These are phyloP conservation scores for chimpanzee (Pan troglodytes) DNA, from an alignment of 2,113 vertebrate genomes.

Conservation along the genomic window NHGRI_mPanTro3-v2.1_pri NC_072407.2:100530501-100531000, in stretches of 20 bases:
- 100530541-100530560: not conserved
- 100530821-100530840: not conserved
- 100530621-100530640: not conserved
- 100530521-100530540: not conserved
- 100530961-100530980: not conserved
- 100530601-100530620: not conserved
- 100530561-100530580: not conserved
- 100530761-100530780: not conserved
- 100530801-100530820: not conserved
- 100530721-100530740: not conserved
- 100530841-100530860: not conserved
- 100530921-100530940: not conserved
- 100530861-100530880: accelerated
- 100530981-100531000: not conserved
- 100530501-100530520: not conserved
- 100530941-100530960: not conserved
- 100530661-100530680: not conserved
- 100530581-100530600: not conserved
- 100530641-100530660: not conserved
- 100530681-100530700: not conserved
- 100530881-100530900: not conserved
- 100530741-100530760: not conserved
- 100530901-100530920: not conserved
- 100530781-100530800: not conserved
- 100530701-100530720: not conserved